phyloP scores from a whole-genome alignment of 2,113 vertebrate genomes.

The Bothrops jararaca region DNA sequence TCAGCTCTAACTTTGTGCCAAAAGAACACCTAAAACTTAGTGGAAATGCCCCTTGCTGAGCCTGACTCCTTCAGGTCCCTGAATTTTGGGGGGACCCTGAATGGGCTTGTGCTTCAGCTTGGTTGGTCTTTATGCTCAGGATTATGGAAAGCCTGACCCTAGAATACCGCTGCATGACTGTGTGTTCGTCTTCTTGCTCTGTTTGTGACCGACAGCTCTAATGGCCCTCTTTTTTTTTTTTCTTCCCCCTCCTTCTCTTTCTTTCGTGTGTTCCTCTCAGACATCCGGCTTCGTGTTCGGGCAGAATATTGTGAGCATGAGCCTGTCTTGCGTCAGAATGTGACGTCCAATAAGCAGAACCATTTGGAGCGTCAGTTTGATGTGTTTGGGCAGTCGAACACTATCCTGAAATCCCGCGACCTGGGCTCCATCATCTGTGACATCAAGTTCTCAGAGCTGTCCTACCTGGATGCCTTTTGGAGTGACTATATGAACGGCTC shows the following conservation, averaged over 20 bases:
- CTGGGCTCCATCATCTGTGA: slow-evolving; percentile 88
- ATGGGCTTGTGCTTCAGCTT: background rate
- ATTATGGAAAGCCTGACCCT: slow-evolving; percentile 15
- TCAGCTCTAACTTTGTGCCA: slow-evolving; percentile 13
- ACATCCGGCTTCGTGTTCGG: slow-evolving; percentile 84
- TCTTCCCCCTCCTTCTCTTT: slow-evolving; percentile 9
- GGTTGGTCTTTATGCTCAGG: slow-evolving; percentile 4
- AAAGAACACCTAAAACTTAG: background rate
- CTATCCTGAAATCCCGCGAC: slow-evolving; percentile 82
- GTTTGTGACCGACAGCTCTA: background rate
- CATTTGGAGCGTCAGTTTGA: slow-evolving; percentile 84
- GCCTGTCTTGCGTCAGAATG: slow-evolving; percentile 77
- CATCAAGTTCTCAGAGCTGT: slow-evolving; percentile 90
- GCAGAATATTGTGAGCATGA: slow-evolving; percentile 88
- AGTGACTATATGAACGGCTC: slow-evolving; percentile 87
- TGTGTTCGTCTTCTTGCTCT: slow-evolving; percentile 3
- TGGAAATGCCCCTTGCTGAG: slow-evolving; percentile 19
- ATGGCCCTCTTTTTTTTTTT: slow-evolving; percentile 20
- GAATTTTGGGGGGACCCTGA: background rate
- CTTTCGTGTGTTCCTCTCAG: slow-evolving; percentile 60
- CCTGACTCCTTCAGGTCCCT: slow-evolving; percentile 4
- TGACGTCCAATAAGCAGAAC: slow-evolving; percentile 82
- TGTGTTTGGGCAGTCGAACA: slow-evolving; percentile 83
- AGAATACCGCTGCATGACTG: slow-evolving; percentile 16
- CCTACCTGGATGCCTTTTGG: slow-evolving; percentile 91